Evolutionary conservation across 2,113 vertebrate species (phyloP).

Genomic region (Pterocles burchelli): DNA sequence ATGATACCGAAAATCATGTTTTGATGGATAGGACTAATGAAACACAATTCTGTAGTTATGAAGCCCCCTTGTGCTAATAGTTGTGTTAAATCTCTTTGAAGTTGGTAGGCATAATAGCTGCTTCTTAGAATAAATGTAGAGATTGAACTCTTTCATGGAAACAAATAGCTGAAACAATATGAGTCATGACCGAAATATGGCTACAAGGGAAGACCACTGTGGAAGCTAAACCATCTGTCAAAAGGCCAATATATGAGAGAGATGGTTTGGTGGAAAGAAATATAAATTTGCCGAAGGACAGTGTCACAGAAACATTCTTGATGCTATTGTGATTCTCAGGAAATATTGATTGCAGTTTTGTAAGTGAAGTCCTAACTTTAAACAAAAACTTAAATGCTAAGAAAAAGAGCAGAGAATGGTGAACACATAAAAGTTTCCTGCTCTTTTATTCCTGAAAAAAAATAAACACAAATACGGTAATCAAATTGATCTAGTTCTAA

Average conservation of each 20-base stretch:
- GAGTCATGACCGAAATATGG: slow-evolving; percentile 22
- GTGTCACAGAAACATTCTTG: not conserved
- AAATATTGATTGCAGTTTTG: not conserved
- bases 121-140: slow-evolving; percentile 5
- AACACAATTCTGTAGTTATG: slow-evolving; percentile 39
- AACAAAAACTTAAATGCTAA: not conserved
- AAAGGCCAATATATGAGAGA: not conserved
- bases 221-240: not conserved
- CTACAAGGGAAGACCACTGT: not conserved
- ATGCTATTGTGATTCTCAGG: not conserved
- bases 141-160: not conserved
- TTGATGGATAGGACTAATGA: slow-evolving; percentile 51
- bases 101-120: not conserved
- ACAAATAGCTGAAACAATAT: slow-evolving; percentile 27
- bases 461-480: not conserved
- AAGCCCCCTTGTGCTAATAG: not conserved
- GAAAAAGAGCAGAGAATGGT: not conserved
- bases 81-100: slow-evolving; percentile 39
- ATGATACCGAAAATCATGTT: not conserved
- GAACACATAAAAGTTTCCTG: not conserved
- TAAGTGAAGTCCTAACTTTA: not conserved
- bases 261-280: not conserved
- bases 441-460: not conserved
- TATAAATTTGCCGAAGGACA: not conserved
- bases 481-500: not conserved